Base-by-base conservation (phyloP, 2,888 invertebrate genomes). In the Lysandra bellargus region DNA sequence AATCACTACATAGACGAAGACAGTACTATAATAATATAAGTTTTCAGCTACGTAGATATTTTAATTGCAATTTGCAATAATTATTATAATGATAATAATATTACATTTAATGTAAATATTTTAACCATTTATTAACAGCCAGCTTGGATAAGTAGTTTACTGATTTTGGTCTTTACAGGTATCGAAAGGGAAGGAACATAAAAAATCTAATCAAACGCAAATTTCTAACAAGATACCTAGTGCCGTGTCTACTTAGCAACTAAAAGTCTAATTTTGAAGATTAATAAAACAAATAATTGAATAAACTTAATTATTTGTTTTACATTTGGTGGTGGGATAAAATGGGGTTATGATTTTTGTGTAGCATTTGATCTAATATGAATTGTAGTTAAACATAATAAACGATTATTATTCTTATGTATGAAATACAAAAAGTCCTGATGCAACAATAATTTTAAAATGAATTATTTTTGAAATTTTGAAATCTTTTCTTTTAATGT, bases 141-240 rank as follows among this genome's bases (percentile, higher is more conserved):
- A 33, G 79, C 79, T 57, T 79, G 60, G 74, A 61, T 23, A 17
- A 37, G 12, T 78, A 72, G 37, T 74, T 79, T 14, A 79, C 74
- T 79, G 74, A 79, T 79, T 75, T 76, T 57, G 76, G 60, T 78
- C n/a, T 75, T 79, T 79, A 23, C 79, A 79, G 79, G 79, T 79
- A 53, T 53, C 53, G 2, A 76, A 53, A 7, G 30, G 33, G 53
- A 53, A 17, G 53, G 76, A 57, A 76, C 33, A 33, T 53, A 57
- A 23, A 76, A 30, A 57, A 57, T 76, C 53, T 76, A 76, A 76
- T 57, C 57, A 17, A 5, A 76, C 76, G 4, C 74, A 37, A 72
- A 23, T 33, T 37, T 57, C 44, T 44, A 74, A 76, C 76, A 14
- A 75, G 53, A 53, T 5, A 57, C 53, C 76, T 23, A 53, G 17